These are phyloP conservation scores for Griposia aprilina DNA, from an alignment of 2,888 invertebrate genomes.

Conservation along the genomic window DNA sequence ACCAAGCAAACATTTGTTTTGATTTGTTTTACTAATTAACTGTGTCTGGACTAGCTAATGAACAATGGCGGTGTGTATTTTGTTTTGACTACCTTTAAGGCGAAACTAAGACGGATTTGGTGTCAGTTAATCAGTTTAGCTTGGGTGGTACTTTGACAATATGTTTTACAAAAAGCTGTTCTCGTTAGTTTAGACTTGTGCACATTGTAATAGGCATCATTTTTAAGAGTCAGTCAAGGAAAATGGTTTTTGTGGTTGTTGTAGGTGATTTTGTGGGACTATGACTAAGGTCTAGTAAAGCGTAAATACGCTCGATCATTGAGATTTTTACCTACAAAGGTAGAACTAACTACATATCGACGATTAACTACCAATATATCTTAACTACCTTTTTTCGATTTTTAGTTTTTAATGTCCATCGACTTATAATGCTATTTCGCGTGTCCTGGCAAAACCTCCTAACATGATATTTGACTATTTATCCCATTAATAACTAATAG, in stretches of 20 bases:
- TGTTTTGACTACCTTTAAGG: slow-evolving; percentile 70
- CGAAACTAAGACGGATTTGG: slow-evolving; percentile 38
- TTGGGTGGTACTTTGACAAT: slow-evolving; percentile 12
- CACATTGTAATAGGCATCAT: not conserved
- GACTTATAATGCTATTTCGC: too few relatives aligned
- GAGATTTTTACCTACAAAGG: not conserved
- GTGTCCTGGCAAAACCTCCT: too few relatives aligned
- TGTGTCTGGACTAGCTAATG: slow-evolving; percentile 63
- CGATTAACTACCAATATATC: too few relatives aligned
- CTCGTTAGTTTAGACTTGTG: not conserved
- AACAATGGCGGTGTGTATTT: slow-evolving; percentile 58
- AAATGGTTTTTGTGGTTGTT: slow-evolving; percentile 12
- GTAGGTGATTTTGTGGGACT: slow-evolving; percentile 6
- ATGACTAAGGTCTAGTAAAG: not conserved
- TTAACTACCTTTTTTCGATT: too few relatives aligned
- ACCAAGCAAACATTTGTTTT: slow-evolving; percentile 73
- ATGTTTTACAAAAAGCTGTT: slow-evolving; percentile 14
- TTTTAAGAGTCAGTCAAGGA: slow-evolving; percentile 13
- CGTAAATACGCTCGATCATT: not conserved
- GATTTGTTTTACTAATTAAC: slow-evolving; percentile 68
- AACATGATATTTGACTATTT: too few relatives aligned
- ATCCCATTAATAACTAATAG: too few relatives aligned
- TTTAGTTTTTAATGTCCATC: too few relatives aligned
- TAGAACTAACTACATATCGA: too few relatives aligned
- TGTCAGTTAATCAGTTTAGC: slow-evolving; percentile 8